phyloP scores from a whole-genome alignment of 2,888 invertebrate species.

The Catocala nupta region DNA sequence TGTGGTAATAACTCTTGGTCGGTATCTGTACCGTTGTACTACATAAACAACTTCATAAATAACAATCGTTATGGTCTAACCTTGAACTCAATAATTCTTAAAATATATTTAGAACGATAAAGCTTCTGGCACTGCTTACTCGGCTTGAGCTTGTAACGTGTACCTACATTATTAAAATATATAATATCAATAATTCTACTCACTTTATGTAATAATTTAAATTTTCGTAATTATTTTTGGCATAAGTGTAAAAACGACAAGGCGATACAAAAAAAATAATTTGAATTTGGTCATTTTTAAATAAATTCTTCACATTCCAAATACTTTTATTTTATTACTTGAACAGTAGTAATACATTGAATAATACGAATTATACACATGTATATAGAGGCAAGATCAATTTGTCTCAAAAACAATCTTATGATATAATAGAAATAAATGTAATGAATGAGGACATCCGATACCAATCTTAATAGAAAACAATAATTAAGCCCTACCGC shows the following conservation, averaged over 20 bases:
- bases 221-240: too few species aligned
- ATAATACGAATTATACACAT: too few species aligned
- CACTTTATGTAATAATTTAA: too few species aligned
- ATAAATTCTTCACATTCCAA: too few species aligned
- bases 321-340: too few species aligned
- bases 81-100: constrained; percentile 3
- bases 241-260: too few species aligned
- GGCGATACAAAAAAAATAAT: too few species aligned
- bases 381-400: neutral
- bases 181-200: neutral
- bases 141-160: too few species aligned
- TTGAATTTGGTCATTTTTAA: too few species aligned
- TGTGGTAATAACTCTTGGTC: neutral
- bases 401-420: neutral
- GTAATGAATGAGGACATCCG: constrained; percentile 14
- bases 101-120: neutral
- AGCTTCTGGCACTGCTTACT: too few species aligned
- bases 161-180: constrained; percentile 2
- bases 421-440: constrained; percentile 9
- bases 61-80: neutral
- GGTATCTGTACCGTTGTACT: neutral
- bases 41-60: constrained; percentile 1
- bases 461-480: constrained; percentile 38
- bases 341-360: too few species aligned
- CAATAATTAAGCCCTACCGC: constrained; percentile 50